Evolutionary conservation across 2,113 vertebrate genomes (phyloP), one percentile per base, ranked within the genome.

Genomic region (Chaetodon auriga): DNA sequence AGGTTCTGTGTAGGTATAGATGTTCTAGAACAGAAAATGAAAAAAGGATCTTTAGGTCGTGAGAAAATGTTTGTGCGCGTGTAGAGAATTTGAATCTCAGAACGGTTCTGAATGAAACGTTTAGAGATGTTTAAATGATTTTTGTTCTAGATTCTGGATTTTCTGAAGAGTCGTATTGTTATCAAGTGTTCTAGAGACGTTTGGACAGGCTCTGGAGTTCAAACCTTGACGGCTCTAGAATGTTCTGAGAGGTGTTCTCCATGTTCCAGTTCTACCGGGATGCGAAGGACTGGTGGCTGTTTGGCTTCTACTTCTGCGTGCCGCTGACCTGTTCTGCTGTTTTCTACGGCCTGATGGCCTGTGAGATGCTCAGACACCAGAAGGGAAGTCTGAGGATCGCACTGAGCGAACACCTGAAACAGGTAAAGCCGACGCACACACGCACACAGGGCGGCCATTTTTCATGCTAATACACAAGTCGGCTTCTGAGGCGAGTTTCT

Each of bases 251-350:
- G 5, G 14, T 72, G 19, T 69, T 43, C 12, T 46, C 11, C 25
- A 35, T 75, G 49, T 61, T 80, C 3, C 94, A 99, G 97, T 97
- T 97, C 87, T 99, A 99, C 92, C 92, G 93, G 30, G 87, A 96
- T 0, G 96, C 85, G 0, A 99, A 99, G 91, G 97, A 98, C 86
- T 99, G 98, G 98, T 99, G 98, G 98, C 84, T 98, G 45, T 98
- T 99, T n/a, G 97, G 97, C 6, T 97, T 98, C 91, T 99, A 99
- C 83, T 99, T 99, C 95, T 98, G 97, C 78, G 95, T 98, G 70
- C 97, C 98, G 0, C 84, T 99, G 92, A 88, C 91, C 2, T 99
- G 96, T 48, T 98, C 97, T 0, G 97, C 95, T 0, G 89, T 98
- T 57, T 99, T 99, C 92, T 99, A 99, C 83, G 96, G 96, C 0